Base-by-base conservation (phyloP, 2,113 vertebrate species). In the Bubo scandiacus region DNA sequence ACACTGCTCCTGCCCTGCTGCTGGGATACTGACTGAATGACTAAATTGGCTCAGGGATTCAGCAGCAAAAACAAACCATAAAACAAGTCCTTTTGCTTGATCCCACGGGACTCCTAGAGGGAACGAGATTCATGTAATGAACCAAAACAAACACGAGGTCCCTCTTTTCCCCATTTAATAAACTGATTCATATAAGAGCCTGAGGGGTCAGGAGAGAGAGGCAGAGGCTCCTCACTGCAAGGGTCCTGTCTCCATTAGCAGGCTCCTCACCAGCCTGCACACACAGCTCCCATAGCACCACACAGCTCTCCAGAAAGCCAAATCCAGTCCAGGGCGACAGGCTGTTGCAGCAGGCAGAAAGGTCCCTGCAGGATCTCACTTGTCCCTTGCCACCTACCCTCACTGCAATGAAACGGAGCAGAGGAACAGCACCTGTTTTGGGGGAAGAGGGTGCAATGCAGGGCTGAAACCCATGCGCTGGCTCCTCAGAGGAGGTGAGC, bases 21-120 rank as follows among this genome's bases (percentile, higher is more conserved):
- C 59, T 5, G 4, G 18, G 30, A 59, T 40, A 86, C 59, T 5
- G 2, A 67, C 72, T 90, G 83, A 81, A 51, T 5, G 6, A 29
- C 67, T 91, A 77, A 86, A 89, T 74, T 74, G 92, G 86, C 81
- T 95, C 30, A 90, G 94, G 72, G 87, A 92, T 77, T 75, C 83
- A 72, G 70, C 81, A 72, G n/a, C 73, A 52, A 94, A 81, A 71
- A 19, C 22, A 74, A 77, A 7, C 45, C 9, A 2, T 88, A 93
- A 94, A 92, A 43, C 54, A 84, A 36, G 40, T 38, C 51, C 85
- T 88, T 83, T 55, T 82, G 36, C 86, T 78, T 42, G 34, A 83
- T 92, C 93, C 78, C 88, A 62, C 0, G 9, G 38, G 93, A 43
- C 58, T 82, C 75, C 62, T 68, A 58, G 52, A 93, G 58, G 72